Evolutionary conservation across 2,797 vertebrate species (phyloP).

Genomic region (Eulemur mongoz): DNA sequence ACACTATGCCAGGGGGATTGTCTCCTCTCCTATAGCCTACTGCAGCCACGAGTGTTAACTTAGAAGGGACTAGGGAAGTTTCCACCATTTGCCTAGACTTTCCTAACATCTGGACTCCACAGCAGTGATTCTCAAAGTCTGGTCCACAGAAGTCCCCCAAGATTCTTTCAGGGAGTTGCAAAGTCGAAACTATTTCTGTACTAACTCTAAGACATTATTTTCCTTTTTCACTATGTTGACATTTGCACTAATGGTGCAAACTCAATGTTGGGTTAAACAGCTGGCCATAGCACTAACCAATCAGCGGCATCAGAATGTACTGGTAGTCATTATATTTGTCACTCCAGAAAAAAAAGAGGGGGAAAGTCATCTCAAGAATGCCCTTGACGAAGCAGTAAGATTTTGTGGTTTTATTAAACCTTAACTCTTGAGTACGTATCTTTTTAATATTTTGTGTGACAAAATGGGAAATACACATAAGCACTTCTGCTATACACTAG

Average conservation of each 20-base stretch:
- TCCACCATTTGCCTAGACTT: neutral
- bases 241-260: neutral
- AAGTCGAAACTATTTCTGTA: neutral
- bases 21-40: neutral
- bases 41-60: neutral
- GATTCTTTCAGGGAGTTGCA: neutral
- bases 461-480: slow-evolving; percentile 36
- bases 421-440: neutral
- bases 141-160: neutral
- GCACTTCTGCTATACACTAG: neutral
- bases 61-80: neutral
- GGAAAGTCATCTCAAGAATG: neutral
- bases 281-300: neutral
- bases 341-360: neutral
- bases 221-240: slow-evolving; percentile 7
- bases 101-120: neutral
- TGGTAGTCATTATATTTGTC: neutral
- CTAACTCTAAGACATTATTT: slow-evolving; percentile 25
- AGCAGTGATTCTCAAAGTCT: neutral
- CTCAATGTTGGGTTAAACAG: neutral
- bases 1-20: neutral
- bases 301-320: neutral
- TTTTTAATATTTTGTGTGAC: neutral
- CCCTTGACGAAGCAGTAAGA: neutral
- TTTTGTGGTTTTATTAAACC: slow-evolving; percentile 22